Evolutionary conservation across 2,888 invertebrate species (phyloP), one percentile per base, ranked within the genome.

Genomic region (Euzetes globulus): DNA sequence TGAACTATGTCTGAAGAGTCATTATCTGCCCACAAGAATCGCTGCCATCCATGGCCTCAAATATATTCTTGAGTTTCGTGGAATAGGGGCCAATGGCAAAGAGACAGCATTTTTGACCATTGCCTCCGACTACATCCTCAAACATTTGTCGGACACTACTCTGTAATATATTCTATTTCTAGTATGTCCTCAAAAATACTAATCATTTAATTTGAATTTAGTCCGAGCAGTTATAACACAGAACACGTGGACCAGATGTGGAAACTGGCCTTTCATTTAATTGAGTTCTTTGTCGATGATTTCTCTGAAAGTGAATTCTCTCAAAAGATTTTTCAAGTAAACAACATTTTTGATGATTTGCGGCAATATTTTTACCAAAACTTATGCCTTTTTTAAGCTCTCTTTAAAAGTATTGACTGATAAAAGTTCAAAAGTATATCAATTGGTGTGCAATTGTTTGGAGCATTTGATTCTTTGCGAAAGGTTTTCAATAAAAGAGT

Each of bases 251-350:
- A 89, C 78, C 83, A 88, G 71, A 86, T 91, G 80, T 91, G 91
- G 90, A 87, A 90, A 37, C 82, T 90, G 71, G 87, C 88, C 71
- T 91, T 91, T 83, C 90, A 88, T 82, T 83, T 91, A 76, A 85
- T 91, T 79, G 91, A 91, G 83, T 82, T 83, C 75, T 83, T 81
- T 78, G 80, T 80, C 29, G 81, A 82, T 22, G 88, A 88, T 81
- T 84, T 89, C 47, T 87, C 88, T 77, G 88, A 89, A 80, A 84
- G 85, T 73, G 87, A 83, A 37, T 84, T 84, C 76, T 77, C 80
- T 11, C 78, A 81, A 27, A 82, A 81, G 75, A 80, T 83, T 29
- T 78, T 83, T 70, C 83, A 83, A 82, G 84, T 83, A 70, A 19
- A 37, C 1, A 19, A 15, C 7, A 41, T 6, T 68, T 19, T 63